Percentiles rank a stretch among this genome's conserved stretches.
Evolutionary conservation across 2,888 invertebrate genomes (phyloP).

Genomic region (Hymenopus coronatus): DNA sequence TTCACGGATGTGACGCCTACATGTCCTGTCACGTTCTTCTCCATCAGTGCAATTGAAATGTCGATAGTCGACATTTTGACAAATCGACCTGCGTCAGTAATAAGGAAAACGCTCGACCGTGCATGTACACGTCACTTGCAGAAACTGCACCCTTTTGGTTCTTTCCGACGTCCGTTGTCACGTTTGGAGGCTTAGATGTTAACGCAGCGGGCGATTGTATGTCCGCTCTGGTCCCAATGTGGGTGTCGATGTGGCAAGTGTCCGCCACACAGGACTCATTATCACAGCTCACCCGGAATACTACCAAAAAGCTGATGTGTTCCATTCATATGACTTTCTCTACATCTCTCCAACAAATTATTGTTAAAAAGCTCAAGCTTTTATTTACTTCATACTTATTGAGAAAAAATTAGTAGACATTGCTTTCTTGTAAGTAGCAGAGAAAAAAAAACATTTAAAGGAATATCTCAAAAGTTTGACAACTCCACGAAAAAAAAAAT

Average conservation of each 20-base stretch:
- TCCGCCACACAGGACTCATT: background rate
- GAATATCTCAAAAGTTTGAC: too few species aligned
- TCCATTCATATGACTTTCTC: too few species aligned
- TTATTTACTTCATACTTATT: too few species aligned
- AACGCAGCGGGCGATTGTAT: background rate
- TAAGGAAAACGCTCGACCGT: background rate
- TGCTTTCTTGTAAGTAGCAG: too few species aligned
- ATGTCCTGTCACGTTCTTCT: slow-evolving; percentile 5
- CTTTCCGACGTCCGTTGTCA: background rate
- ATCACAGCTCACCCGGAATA: background rate
- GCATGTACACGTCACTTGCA: background rate
- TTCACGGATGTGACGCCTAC: background rate
- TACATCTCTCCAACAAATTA: too few species aligned
- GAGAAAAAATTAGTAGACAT: too few species aligned
- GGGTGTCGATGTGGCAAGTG: background rate
- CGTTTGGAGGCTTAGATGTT: background rate
- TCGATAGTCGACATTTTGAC: slow-evolving; percentile 21
- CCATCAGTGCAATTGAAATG: slow-evolving; percentile 17
- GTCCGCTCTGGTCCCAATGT: background rate
- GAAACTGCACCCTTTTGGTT: background rate
- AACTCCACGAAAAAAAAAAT: too few species aligned
- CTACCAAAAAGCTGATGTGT: background rate
- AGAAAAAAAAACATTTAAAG: too few species aligned
- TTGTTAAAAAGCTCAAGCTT: too few species aligned
- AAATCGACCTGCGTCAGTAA: slow-evolving; percentile 5